Base-by-base conservation (phyloP, 2,888 invertebrate species). In the Conomelus anceps region DNA sequence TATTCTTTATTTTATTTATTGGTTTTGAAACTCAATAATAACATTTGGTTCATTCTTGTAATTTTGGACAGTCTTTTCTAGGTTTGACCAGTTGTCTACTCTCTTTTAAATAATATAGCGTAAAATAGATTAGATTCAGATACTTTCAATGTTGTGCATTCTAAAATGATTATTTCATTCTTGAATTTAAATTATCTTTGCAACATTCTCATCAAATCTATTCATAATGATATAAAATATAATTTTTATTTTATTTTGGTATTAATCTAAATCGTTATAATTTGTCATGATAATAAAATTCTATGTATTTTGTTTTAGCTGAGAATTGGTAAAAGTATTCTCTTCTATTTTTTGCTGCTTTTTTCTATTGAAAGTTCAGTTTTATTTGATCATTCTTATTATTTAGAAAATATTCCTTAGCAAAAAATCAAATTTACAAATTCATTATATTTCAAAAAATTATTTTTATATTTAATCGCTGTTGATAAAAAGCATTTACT, bases 161-260 rank as follows among this genome's bases (percentile, higher is more conserved):
- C 63, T 63, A n/a, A 7, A 63, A n/a, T n/a, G n/a, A n/a, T 13
- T 6, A 63, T 1, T 63, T 13, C 20, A 7, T 34, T 34, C 1
- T 63, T n/a, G 11, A 1, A 63, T n/a, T n/a, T n/a, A 6, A n/a
- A 63, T 63, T 17, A n/a, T 63, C n/a, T 1, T 63, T 63, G 13
- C 22, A 86, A 23, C 22, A 89, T 23, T 84, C 87, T 87, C 63
- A 89, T 87, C 17, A 87, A 86, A 86, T 86, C 23, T 86, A 86
- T 86, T 17, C 11, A 22, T 23, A 87, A 29, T 34, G 34, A 29
- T 24, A 26, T n/a, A n/a, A n/a, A 88, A 24, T 89, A 85, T 84
- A 89, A 84, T 29, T 84, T 22, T 88, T 41, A 41, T 88, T 84
- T 88, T 89, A 89, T 23, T 89, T 89, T 24, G n/a, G n/a, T n/a